Percentiles rank a stretch among this genome's conserved stretches.
Evolutionary conservation across 2,888 invertebrate species (phyloP).

Genomic region (Mystacides longicornis): DNA sequence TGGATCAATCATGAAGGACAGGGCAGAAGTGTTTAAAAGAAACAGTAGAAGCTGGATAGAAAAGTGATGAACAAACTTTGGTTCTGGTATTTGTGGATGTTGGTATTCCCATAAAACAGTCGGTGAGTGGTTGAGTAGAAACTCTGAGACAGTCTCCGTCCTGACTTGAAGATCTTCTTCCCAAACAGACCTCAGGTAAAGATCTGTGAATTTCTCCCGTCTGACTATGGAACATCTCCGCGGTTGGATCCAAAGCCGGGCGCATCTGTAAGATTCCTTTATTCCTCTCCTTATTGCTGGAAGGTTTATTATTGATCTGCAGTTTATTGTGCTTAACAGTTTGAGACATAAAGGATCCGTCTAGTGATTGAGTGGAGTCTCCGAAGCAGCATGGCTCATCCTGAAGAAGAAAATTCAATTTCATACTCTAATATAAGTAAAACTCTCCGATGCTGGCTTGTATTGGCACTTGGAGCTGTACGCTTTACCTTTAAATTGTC

Average conservation of each 20-base stretch:
- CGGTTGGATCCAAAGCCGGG: neutral
- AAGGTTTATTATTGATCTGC: neutral
- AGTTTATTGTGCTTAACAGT: slow-evolving; percentile 16
- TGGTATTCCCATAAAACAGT: neutral
- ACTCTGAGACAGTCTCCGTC: neutral
- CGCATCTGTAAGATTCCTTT: neutral
- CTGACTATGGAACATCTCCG: neutral
- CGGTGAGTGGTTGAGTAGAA: neutral
- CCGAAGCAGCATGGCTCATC: slow-evolving; percentile 15
- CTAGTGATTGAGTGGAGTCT: slow-evolving; percentile 19
- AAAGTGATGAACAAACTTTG: neutral
- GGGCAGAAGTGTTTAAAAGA: too few species aligned
- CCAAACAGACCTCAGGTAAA: neutral
- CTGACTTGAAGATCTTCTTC: neutral
- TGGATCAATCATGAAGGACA: too few species aligned
- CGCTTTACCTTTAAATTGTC: slow-evolving; percentile 22
- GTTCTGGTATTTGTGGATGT: neutral
- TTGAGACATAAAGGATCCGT: slow-evolving; percentile 17
- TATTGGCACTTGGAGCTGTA: neutral
- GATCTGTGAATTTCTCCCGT: neutral
- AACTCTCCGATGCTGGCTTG: neutral
- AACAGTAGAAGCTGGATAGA: too few species aligned
- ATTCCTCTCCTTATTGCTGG: slow-evolving; percentile 18
- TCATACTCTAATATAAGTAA: neutral
- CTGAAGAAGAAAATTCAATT: slow-evolving; percentile 10